Percentiles rank a stretch among this genome's conserved stretches.
Evolutionary conservation across 2,888 invertebrate species (phyloP).

Genomic region (Spodoptera picta): DNA sequence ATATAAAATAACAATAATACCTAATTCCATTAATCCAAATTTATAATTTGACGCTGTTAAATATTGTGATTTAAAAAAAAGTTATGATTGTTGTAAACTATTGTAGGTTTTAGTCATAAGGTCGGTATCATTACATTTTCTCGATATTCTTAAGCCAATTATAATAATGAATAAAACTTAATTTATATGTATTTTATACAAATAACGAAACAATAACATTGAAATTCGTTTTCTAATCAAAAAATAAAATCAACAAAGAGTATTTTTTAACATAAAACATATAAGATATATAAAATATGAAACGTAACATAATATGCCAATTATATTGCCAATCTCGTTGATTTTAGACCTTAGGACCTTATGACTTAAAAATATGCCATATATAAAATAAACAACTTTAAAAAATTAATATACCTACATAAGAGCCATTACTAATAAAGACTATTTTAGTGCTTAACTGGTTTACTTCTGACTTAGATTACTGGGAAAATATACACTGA

Average conservation of each 20-base stretch:
- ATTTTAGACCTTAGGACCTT: conserved; percentile 38
- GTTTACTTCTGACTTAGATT: too few species aligned
- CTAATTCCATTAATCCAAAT: conserved; percentile 16
- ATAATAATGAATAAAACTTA: too few species aligned
- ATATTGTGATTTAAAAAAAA: conserved; percentile 15
- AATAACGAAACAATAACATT: too few species aligned
- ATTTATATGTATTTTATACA: too few species aligned
- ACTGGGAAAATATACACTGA: too few species aligned
- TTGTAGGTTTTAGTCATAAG: conserved; percentile 24
- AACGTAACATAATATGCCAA: too few species aligned
- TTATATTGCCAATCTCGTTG: neutral
- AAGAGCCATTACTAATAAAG: conserved; percentile 20
- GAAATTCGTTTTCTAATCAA: too few species aligned
- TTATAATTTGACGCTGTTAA: neutral
- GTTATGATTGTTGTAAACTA: conserved; percentile 15
- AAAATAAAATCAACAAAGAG: too few species aligned
- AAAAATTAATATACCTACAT: conserved; percentile 17
- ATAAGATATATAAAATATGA: too few species aligned
- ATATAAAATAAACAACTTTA: conserved; percentile 38
- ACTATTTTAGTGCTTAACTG: too few species aligned
- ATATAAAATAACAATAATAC: neutral
- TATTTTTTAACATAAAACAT: too few species aligned
- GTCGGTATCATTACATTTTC: conserved; percentile 2
- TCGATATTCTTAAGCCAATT: too few species aligned
- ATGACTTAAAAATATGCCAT: conserved; percentile 32